Evolutionary conservation across 2,797 vertebrate genomes (phyloP).

Genomic region (Labeo calbasu): DNA sequence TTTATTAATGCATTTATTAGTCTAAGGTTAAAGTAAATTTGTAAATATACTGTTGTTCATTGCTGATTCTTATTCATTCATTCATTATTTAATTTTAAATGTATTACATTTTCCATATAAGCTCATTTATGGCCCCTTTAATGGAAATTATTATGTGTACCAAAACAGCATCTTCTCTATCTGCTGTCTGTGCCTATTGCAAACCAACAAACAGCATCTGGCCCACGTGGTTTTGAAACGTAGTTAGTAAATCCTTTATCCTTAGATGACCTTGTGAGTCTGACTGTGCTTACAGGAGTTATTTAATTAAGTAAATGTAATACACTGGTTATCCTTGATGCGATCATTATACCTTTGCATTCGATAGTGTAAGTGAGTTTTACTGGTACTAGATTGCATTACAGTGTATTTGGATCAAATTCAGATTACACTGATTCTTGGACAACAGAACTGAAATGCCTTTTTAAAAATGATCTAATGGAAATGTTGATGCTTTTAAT

Average conservation of each 20-base stretch:
- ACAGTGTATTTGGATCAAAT: slow-evolving; percentile 9
- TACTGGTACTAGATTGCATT: slow-evolving; percentile 10
- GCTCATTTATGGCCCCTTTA: not conserved
- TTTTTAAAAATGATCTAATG: not conserved
- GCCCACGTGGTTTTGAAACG: not conserved
- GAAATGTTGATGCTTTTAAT: not conserved
- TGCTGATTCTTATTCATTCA: no score
- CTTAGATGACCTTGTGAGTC: slow-evolving; percentile 10
- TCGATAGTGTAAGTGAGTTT: slow-evolving; percentile 3
- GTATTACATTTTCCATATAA: no score
- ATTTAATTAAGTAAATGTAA: slow-evolving; percentile 26
- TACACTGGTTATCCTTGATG: not conserved
- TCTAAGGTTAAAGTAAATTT: no score
- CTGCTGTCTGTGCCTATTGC: not conserved
- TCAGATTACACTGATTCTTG: not conserved
- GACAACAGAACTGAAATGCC: not conserved
- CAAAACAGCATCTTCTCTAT: not conserved
- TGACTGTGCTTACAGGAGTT: not conserved
- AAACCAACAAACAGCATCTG: not conserved
- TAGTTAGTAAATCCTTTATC: slow-evolving; percentile 10
- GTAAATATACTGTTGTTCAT: no score
- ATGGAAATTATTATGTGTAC: not conserved
- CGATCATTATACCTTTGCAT: slow-evolving; percentile 2
- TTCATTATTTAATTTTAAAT: no score
- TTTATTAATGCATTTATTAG: no score